These are phyloP conservation scores for Blennius ocellaris DNA, from an alignment of 2,113 vertebrate species.

Conservation along the genomic window DNA sequence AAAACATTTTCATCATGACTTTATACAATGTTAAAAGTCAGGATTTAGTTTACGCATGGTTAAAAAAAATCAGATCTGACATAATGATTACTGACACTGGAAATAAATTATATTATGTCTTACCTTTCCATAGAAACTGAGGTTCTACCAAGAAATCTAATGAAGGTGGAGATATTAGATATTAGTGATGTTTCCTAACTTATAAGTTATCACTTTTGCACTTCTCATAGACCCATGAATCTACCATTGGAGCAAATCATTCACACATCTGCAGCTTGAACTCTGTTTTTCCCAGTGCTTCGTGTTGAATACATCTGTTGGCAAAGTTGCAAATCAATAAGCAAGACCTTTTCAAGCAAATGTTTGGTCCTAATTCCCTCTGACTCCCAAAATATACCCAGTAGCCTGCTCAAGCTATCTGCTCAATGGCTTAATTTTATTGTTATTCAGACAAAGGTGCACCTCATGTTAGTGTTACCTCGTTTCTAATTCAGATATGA, in stretches of 20 bases:
- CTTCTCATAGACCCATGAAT: background rate
- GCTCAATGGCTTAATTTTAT: background rate
- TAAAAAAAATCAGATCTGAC: too few relatives aligned
- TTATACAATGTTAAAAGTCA: too few relatives aligned
- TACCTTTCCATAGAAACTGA: too few relatives aligned
- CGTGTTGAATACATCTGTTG: background rate
- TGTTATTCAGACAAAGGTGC: background rate
- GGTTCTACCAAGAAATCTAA: too few relatives aligned
- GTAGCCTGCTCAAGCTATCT: background rate
- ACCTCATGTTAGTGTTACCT: background rate
- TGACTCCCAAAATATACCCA: background rate
- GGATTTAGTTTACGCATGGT: too few relatives aligned
- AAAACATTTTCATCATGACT: too few relatives aligned
- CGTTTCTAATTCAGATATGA: background rate
- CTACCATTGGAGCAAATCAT: background rate
- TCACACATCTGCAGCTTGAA: background rate
- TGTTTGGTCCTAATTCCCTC: background rate
- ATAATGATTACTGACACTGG: too few relatives aligned
- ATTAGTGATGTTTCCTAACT: background rate
- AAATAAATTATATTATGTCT: too few relatives aligned
- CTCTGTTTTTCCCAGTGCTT: background rate
- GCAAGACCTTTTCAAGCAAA: background rate
- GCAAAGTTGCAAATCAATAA: background rate
- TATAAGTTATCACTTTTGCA: background rate
- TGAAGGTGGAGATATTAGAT: too few relatives aligned